Conservation (phyloP, 2,113 vertebrate species). For the Rhizomys pruinosus region DNA sequence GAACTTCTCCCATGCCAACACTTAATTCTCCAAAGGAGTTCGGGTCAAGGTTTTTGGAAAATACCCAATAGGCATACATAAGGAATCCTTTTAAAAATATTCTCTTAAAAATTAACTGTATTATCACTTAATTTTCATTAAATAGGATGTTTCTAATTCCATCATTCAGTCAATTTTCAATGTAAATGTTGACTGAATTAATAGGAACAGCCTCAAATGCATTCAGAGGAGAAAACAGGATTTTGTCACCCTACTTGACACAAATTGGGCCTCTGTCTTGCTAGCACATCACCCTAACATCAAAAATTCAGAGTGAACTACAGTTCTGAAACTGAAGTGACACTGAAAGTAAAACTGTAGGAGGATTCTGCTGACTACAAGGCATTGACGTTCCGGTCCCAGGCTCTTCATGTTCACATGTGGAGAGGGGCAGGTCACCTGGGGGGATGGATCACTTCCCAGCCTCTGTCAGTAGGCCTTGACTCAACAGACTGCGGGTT, state of each 20-base stretch:
- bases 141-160: not conserved
- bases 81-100: constrained; percentile 25
- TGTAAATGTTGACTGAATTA: not conserved
- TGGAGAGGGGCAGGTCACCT: not conserved
- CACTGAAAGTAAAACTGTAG: not conserved
- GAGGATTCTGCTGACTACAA: not conserved
- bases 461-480: not conserved
- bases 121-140: not conserved
- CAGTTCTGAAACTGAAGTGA: not conserved
- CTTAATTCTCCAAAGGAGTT: not conserved
- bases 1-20: not conserved
- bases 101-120: not conserved
- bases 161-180: not conserved
- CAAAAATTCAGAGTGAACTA: not conserved
- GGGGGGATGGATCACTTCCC: too few species aligned
- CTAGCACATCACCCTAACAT: not conserved
- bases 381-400: not conserved
- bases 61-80: not conserved
- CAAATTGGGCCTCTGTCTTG: not conserved
- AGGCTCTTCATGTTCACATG: not conserved
- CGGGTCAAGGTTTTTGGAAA: constrained; percentile 14
- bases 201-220: not conserved
- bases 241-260: not conserved
- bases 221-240: not conserved
- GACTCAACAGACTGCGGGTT: not conserved